phyloP scores from a whole-genome alignment of 2,888 invertebrate genomes.

The Blastobasis adustella region DNA sequence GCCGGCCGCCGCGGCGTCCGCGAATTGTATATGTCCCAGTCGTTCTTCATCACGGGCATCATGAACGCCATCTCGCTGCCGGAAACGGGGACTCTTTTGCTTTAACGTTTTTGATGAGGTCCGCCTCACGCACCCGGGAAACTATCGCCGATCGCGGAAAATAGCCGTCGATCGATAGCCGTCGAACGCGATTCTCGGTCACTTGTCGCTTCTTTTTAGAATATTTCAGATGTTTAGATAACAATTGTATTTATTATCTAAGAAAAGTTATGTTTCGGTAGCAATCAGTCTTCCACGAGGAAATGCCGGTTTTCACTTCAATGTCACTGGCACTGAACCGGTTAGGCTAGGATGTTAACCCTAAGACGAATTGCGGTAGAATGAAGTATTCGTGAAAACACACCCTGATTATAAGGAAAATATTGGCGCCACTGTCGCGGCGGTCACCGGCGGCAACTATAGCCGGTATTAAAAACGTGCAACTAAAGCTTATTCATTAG shows the following conservation, averaged over 20 bases:
- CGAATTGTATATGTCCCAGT: constrained; percentile 94
- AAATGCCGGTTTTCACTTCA: constrained; percentile 60
- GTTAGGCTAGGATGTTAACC: constrained; percentile 59
- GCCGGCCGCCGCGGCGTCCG: constrained; percentile 84
- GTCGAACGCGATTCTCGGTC: constrained; percentile 9
- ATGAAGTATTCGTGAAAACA: constrained; percentile 71
- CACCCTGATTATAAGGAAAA: constrained; percentile 71
- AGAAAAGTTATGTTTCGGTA: constrained; percentile 27
- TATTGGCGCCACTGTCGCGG: constrained; percentile 60
- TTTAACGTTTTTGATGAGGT: constrained; percentile 61
- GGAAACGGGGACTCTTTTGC: constrained; percentile 52
- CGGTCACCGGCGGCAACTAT: constrained; percentile 32
- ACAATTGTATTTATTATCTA: constrained; percentile 19
- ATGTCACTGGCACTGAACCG: constrained; percentile 52
- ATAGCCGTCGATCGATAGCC: constrained; percentile 40
- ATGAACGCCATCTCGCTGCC: constrained; percentile 89
- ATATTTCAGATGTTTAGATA: constrained; percentile 21
- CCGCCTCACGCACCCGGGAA: constrained; percentile 33
- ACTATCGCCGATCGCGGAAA: constrained; percentile 31
- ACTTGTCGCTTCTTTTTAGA: constrained; percentile 15
- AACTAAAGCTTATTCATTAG: background rate
- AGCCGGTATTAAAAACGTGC: too few relatives aligned
- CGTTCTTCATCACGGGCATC: constrained; percentile 96
- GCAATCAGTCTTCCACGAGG: constrained; percentile 21
- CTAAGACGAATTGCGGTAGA: constrained; percentile 67